Base-by-base conservation (phyloP, 2,888 invertebrate genomes). In the Andrena dorsata region DNA sequence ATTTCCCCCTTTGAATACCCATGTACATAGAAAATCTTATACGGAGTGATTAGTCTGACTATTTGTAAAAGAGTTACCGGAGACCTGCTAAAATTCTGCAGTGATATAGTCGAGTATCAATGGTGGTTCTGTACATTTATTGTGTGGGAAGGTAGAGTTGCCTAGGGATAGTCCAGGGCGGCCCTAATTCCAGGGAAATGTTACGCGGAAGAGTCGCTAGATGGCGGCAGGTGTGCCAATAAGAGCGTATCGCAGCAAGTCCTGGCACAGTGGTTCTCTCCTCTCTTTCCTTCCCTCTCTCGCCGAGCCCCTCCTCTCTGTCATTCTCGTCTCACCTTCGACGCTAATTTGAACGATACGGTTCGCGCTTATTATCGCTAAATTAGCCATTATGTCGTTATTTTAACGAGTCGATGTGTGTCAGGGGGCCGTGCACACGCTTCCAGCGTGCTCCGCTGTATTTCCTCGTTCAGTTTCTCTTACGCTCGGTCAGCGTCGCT, bases 301-400 rank as follows among this genome's bases (percentile, higher is more conserved):
- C 66, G 86, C 80, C 78, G 78, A 71, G 41, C 26, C 35, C n/a
- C 41, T 47, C 47, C 76, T 79, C 83, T 72, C 49, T 68, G 72
- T 80, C 85, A 30, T 58, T 74, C 86, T 88, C 89, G 90, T 92
- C 93, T 94, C 93, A 94, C 94, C 94, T 94, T 94, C 93, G 92
- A 92, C 91, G 91, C 89, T 94, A 94, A 94, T 94, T 94, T 90
- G 92, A 92, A 90, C 92, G 92, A 92, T 92, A 92, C 90, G 90
- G 89, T 93, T 92, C 90, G 91, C 92, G 92, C 91, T 94, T 92
- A 93, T 94, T 93, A 94, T 94, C 93, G 90, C 90, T 93, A 92
- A 93, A 94, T 94, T 94, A 93, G 92, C 93, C 89, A 94, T 94
- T 94, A 94, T 92, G 93, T 94, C 92, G 92, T 94, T 94, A 93